Percentiles rank a stretch among this genome's conserved stretches.
phyloP scores from a whole-genome alignment of 2,113 vertebrate species.

The Vombatus ursinus region DNA sequence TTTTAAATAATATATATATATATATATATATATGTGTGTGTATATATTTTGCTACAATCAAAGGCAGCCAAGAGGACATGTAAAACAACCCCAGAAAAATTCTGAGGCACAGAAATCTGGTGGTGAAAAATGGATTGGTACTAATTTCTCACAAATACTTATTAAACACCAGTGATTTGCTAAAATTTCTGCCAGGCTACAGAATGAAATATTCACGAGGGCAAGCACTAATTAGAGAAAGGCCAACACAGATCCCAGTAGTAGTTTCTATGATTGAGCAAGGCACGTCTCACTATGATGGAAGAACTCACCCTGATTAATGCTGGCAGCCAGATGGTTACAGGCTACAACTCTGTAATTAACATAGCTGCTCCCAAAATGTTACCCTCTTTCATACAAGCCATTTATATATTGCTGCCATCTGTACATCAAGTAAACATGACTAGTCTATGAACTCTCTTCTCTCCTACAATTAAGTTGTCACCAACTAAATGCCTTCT shows the following conservation, averaged over 20 bases:
- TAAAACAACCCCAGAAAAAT: not conserved
- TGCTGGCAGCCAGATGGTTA: slow-evolving; percentile 4
- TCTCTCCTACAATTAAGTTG: slow-evolving; percentile 46
- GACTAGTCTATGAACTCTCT: slow-evolving; percentile 6
- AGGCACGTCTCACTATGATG: fast-evolving
- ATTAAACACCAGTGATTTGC: not conserved
- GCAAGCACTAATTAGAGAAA: slow-evolving; percentile 18
- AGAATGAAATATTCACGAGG: not conserved
- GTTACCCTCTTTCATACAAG: not conserved
- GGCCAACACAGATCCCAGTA: not conserved
- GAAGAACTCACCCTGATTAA: not conserved
- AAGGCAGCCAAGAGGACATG: not conserved
- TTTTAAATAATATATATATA: not conserved
- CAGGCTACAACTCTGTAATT: not conserved
- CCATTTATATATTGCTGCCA: slow-evolving; percentile 14
- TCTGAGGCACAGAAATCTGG: not conserved
- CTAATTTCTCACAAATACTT: slow-evolving; percentile 14
- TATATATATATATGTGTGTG: too few species aligned
- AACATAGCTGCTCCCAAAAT: not conserved
- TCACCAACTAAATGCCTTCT: slow-evolving; percentile 47
- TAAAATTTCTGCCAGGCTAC: not conserved
- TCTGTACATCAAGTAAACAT: slow-evolving; percentile 43
- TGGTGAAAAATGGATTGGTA: not conserved
- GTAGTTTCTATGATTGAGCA: not conserved
- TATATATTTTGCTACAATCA: not conserved